A percentile compares a stretch with the other conserved stretches of the same genome.
These are phyloP conservation scores for Euphydryas editha DNA, from an alignment of 2,888 invertebrate genomes.

Conservation along the genomic window DNA sequence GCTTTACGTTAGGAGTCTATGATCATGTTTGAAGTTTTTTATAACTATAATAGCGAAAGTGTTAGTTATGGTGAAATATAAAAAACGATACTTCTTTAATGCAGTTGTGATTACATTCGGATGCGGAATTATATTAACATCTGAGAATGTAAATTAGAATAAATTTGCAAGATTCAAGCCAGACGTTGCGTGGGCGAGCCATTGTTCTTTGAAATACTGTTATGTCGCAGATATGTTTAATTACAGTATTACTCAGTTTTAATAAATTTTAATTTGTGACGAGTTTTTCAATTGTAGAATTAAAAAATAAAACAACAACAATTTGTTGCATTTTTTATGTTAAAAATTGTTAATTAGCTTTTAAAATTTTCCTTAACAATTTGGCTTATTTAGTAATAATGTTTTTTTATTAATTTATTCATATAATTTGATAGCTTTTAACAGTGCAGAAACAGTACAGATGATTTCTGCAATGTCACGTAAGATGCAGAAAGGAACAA, in stretches of 20 bases:
- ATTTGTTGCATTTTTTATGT: no score
- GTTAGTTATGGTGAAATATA: constrained; percentile 61
- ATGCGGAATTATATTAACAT: constrained; percentile 44
- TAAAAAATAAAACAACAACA: background rate
- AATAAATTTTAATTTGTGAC: constrained; percentile 1
- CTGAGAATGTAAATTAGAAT: constrained; percentile 65
- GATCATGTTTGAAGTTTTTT: constrained; percentile 45
- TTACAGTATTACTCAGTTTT: constrained; percentile 48
- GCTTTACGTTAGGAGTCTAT: constrained; percentile 13
- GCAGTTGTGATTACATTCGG: constrained; percentile 53
- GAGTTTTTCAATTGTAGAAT: background rate
- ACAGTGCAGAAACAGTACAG: no score
- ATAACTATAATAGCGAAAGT: constrained; percentile 77
- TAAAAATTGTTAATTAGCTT: no score
- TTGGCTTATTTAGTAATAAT: no score
- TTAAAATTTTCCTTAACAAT: no score
- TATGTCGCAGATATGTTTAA: constrained; percentile 51
- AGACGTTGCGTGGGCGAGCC: constrained; percentile 78
- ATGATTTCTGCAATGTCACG: no score
- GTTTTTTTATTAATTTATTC: no score
- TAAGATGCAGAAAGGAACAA: no score
- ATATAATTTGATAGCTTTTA: no score
- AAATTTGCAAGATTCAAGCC: constrained; percentile 58
- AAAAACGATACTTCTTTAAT: constrained; percentile 58
- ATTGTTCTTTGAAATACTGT: constrained; percentile 72